Percentiles rank a stretch among this genome's conserved stretches.
These are phyloP conservation scores for Tyrophagus putrescentiae DNA, from an alignment of 1,140 invertebrate genomes.

Conservation along the genomic window DNA sequence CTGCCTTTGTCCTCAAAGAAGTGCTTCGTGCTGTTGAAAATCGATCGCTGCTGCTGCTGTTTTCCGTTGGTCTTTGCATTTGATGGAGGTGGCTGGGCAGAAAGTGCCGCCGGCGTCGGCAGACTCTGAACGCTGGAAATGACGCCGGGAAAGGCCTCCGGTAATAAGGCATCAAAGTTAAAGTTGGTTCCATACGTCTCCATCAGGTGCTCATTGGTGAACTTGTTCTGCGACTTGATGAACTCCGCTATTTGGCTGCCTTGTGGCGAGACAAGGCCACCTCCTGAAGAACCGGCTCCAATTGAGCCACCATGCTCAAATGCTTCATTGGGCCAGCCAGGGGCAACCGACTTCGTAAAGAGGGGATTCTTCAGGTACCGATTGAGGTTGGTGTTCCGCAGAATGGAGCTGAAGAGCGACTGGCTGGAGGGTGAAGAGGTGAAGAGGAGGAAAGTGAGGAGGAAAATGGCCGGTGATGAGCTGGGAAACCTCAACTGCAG, in stretches of 20 bases:
- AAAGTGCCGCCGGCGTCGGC: background rate
- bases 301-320: background rate
- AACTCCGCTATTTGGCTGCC: background rate
- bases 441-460: background rate
- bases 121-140: too few relatives aligned
- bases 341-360: background rate
- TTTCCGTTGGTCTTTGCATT: background rate
- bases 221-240: slow-evolving; percentile 4
- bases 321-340: slow-evolving; percentile 3
- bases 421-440: background rate
- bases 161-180: background rate
- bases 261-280: background rate
- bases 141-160: background rate
- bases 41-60: background rate
- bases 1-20: background rate
- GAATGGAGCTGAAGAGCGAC: background rate
- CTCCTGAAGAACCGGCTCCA: too few relatives aligned
- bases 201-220: background rate
- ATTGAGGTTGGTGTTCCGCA: slow-evolving; percentile 15
- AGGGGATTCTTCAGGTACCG: slow-evolving; percentile 14
- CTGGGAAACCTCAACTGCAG: too few relatives aligned
- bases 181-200: background rate
- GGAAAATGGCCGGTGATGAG: background rate
- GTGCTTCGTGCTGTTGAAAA: background rate
- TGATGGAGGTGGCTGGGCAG: background rate